A percentile compares a stretch with the other conserved stretches of the same genome.
phyloP scores from a whole-genome alignment of 2,888 invertebrate genomes.

The Iselma pallidipennis region DNA sequence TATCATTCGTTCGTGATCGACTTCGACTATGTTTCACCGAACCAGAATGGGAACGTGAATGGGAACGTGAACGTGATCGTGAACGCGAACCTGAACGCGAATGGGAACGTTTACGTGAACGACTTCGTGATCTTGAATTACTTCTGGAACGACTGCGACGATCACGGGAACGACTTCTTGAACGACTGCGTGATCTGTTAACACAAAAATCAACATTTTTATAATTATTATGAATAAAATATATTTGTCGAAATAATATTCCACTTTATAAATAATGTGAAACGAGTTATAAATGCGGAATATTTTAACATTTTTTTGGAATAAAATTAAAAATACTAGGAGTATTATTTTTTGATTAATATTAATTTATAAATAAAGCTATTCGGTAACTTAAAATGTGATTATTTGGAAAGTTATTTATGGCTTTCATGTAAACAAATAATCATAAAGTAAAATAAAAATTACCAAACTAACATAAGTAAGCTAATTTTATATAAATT shows the following conservation, averaged over 20 bases:
- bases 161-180: slow-evolving; percentile 54
- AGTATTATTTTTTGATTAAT: no score
- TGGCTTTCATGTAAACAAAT: background rate
- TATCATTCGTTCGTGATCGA: slow-evolving; percentile 49
- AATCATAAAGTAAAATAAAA: background rate
- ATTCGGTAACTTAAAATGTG: no score
- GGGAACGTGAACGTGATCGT: slow-evolving; percentile 52
- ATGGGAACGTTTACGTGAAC: slow-evolving; percentile 52
- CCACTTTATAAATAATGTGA: no score
- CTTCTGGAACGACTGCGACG: slow-evolving; percentile 53
- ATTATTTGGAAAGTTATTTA: background rate
- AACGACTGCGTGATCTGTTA: slow-evolving; percentile 46
- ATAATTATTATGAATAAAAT: background rate
- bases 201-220: slow-evolving; percentile 14
- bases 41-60: slow-evolving; percentile 49
- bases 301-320: no score
- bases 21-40: slow-evolving; percentile 44
- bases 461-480: background rate
- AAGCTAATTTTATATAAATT: no score
- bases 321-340: no score
- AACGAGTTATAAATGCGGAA: no score
- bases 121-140: slow-evolving; percentile 53
- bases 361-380: no score
- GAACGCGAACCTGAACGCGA: slow-evolving; percentile 52
- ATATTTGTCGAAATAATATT: no score